Conservation (phyloP, 2,888 invertebrate species). For the Tetheella fluctuosa region DNA sequence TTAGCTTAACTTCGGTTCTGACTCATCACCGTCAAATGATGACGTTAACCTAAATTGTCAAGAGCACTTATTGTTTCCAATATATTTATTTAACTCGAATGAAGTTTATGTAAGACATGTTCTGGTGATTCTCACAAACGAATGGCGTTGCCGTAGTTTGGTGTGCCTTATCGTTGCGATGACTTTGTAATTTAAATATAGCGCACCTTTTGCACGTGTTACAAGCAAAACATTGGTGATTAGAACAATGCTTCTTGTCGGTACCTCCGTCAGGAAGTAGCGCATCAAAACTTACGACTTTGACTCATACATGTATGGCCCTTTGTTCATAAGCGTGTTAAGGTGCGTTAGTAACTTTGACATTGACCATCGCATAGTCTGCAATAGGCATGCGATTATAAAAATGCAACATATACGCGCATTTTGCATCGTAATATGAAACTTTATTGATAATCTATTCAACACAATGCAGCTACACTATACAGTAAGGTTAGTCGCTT, state of each 20-base stretch:
- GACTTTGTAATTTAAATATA: conserved; percentile 19
- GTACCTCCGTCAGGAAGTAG: conserved; percentile 17
- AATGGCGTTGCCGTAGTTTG: conserved; percentile 12
- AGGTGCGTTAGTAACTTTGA: conserved; percentile 53
- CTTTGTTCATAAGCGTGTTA: conserved; percentile 54
- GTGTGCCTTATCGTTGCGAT: conserved; percentile 28
- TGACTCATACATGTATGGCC: conserved; percentile 44
- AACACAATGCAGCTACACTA: conserved; percentile 47
- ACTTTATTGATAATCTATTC: conserved; percentile 67
- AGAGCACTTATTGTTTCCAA: conserved; percentile 56
- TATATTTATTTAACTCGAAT: conserved; percentile 50
- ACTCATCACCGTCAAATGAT: conserved; percentile 66
- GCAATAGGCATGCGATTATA: conserved; percentile 42
- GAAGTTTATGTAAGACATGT: conserved; percentile 38
- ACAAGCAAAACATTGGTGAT: neutral
- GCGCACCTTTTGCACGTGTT: conserved; percentile 18
- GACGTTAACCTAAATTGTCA: conserved; percentile 65
- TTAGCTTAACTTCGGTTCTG: conserved; percentile 61
- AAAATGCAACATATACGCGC: conserved; percentile 37
- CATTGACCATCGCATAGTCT: conserved; percentile 60
- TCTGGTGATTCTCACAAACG: conserved; percentile 14
- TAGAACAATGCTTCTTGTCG: neutral
- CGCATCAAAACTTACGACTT: conserved; percentile 45
- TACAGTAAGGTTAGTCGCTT: conserved; percentile 48
- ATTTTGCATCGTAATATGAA: conserved; percentile 52